A percentile compares a stretch with the other conserved stretches of the same genome.
Conservation (phyloP, 2,888 invertebrate genomes). For the Drosophila stalkeri region DNA sequence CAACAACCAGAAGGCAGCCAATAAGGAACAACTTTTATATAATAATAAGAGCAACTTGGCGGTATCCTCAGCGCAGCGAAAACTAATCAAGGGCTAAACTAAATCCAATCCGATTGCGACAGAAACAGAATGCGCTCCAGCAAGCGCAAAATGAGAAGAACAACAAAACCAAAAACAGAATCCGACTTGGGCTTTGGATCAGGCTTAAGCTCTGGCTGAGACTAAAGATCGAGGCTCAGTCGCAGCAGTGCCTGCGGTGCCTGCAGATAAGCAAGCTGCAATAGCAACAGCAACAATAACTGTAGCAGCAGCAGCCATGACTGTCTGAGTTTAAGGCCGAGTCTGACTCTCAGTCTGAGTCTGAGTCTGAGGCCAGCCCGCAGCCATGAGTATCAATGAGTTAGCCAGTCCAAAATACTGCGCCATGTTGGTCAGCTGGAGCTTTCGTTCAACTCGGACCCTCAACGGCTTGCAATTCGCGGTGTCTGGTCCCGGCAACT, state of each 20-base stretch:
- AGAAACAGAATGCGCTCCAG: conserved; percentile 68
- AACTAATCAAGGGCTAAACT: conserved; percentile 85
- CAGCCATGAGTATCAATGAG: conserved; percentile 77
- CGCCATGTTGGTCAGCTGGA: conserved; percentile 66
- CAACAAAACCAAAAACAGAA: conserved; percentile 22
- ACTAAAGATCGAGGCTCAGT: conserved; percentile 22
- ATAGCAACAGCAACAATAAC: conserved; percentile 29
- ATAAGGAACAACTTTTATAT: conserved; percentile 63
- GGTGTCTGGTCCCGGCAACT: conserved; percentile 74
- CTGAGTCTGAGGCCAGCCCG: conserved; percentile 46
- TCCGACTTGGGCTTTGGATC: conserved; percentile 36
- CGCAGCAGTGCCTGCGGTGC: conserved; percentile 62
- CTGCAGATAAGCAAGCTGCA: conserved; percentile 58
- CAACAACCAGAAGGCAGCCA: conserved; percentile 35
- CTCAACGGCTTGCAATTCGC: conserved; percentile 46
- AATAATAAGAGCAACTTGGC: conserved; percentile 77
- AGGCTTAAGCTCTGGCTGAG: conserved; percentile 19
- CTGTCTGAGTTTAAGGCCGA: conserved; percentile 42
- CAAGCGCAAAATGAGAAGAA: conserved; percentile 9
- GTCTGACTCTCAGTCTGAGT: conserved; percentile 34
- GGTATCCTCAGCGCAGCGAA: conserved; percentile 72
- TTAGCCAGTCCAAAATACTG: conserved; percentile 58
- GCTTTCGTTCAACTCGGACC: conserved; percentile 29
- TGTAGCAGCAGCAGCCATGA: conserved; percentile 52
- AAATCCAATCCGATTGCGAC: conserved; percentile 83